A percentile compares a stretch with the other conserved stretches of the same genome.
Conservation (phyloP, 2,113 vertebrate genomes). For the Peucedramus taeniatus region DNA sequence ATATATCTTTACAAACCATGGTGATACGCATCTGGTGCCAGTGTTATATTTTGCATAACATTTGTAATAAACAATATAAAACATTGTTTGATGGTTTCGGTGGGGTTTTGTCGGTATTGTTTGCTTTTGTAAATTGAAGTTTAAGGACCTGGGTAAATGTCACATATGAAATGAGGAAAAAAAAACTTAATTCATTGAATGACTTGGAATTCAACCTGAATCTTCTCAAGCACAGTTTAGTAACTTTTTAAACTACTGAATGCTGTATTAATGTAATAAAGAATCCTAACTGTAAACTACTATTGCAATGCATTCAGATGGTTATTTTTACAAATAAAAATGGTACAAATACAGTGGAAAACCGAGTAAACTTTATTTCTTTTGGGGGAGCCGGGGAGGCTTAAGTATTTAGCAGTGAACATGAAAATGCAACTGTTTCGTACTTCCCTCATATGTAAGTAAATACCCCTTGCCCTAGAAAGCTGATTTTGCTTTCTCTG, state of each 20-base stretch:
- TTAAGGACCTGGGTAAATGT: conserved; percentile 57
- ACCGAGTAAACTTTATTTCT: conserved; percentile 27
- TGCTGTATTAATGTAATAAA: conserved; percentile 70
- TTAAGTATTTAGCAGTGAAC: not conserved
- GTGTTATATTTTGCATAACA: conserved; percentile 79
- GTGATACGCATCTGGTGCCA: conserved; percentile 75
- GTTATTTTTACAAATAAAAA: conserved; percentile 84
- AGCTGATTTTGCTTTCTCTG: not conserved
- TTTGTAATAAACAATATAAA: conserved; percentile 75
- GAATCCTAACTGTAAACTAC: conserved; percentile 69
- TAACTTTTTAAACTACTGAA: conserved; percentile 79
- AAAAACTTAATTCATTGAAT: conserved; percentile 21
- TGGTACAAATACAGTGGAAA: conserved; percentile 71
- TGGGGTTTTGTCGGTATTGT: conserved; percentile 72
- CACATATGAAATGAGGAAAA: conserved; percentile 42
- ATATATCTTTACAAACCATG: conserved; percentile 78
- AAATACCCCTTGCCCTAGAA: not conserved
- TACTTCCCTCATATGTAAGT: not conserved
- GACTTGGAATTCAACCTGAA: conserved; percentile 54
- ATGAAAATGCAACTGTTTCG: not conserved
- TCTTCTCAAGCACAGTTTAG: conserved; percentile 76
- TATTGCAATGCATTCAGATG: conserved; percentile 76
- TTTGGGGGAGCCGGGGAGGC: not conserved
- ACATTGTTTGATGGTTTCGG: conserved; percentile 67
- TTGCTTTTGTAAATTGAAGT: conserved; percentile 67